Evolutionary conservation across 1,140 invertebrate genomes (phyloP).

Genomic region (Camponotus pennsylvanicus): DNA sequence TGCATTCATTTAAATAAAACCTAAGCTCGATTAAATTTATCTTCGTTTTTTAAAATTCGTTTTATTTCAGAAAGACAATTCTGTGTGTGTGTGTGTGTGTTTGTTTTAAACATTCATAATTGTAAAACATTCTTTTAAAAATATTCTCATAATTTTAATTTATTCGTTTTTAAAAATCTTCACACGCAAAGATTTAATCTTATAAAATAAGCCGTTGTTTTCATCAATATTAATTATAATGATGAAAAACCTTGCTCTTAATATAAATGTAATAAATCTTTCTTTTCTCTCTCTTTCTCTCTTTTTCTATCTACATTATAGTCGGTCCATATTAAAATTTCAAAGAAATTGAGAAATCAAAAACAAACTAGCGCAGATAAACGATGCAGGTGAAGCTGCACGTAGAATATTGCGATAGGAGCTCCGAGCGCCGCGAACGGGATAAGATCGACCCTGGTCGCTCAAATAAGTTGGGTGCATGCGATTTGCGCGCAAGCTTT

Average conservation of each 20-base stretch:
- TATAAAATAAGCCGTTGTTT: not conserved
- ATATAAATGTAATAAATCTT: not conserved
- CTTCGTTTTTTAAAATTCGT: not conserved
- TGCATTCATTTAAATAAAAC: not conserved
- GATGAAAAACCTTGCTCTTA: too few relatives aligned
- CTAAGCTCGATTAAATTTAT: not conserved
- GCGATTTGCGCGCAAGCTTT: not conserved
- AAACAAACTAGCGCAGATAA: not conserved
- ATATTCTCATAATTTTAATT: too few relatives aligned
- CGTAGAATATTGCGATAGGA: constrained; percentile 29
- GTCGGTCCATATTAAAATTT: not conserved
- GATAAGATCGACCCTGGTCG: not conserved
- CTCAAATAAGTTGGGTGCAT: not conserved
- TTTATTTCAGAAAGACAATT: not conserved
- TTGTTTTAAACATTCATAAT: too few relatives aligned
- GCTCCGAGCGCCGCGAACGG: not conserved
- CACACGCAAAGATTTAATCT: not conserved
- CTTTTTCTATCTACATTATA: not conserved
- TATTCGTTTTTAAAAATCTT: not conserved
- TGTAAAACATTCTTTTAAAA: too few relatives aligned
- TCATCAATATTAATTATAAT: not conserved
- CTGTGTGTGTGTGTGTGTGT: too few relatives aligned
- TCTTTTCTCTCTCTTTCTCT: too few relatives aligned
- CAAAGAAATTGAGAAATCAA: not conserved
- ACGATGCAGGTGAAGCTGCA: not conserved